Percentiles rank a stretch among this genome's conserved stretches.
phyloP scores from a whole-genome alignment of 2,888 invertebrate species.

The Drosophila diplacantha region DNA sequence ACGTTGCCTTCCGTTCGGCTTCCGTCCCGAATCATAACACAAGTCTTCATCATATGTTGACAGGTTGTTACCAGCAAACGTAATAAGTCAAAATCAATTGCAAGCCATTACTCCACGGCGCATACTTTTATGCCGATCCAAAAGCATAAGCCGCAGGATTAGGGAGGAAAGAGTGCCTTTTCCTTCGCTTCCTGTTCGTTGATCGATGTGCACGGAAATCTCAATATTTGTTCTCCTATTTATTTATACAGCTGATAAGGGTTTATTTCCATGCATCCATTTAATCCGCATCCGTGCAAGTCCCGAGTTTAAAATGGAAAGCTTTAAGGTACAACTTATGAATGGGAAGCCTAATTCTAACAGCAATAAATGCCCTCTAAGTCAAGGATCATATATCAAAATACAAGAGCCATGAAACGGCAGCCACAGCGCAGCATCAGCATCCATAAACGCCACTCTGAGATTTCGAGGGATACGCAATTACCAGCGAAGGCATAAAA shows the following conservation, averaged over 20 bases:
- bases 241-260: not conserved
- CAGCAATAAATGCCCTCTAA: not conserved
- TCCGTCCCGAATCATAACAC: slow-evolving; percentile 22
- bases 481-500: slow-evolving; percentile 15
- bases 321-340: not conserved
- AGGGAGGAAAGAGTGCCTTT: not conserved
- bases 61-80: slow-evolving; percentile 11
- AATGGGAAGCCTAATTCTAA: not conserved
- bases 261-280: not conserved
- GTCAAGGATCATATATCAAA: slow-evolving; percentile 18
- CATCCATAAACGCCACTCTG: slow-evolving; percentile 11
- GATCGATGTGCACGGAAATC: slow-evolving; percentile 15
- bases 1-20: slow-evolving; percentile 6
- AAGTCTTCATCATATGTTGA: slow-evolving; percentile 43
- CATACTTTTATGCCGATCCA: not conserved
- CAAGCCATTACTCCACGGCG: slow-evolving; percentile 30
- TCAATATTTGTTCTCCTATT: slow-evolving; percentile 11
- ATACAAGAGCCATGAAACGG: slow-evolving; percentile 15
- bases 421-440: slow-evolving; percentile 8
- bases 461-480: slow-evolving; percentile 14
- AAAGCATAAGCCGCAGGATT: not conserved
- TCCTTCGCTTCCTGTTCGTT: not conserved
- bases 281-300: not conserved
- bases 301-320: not conserved
- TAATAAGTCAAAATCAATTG: slow-evolving; percentile 52